phyloP scores from a whole-genome alignment of 2,113 vertebrate genomes.

The Lepisosteus oculatus region DNA sequence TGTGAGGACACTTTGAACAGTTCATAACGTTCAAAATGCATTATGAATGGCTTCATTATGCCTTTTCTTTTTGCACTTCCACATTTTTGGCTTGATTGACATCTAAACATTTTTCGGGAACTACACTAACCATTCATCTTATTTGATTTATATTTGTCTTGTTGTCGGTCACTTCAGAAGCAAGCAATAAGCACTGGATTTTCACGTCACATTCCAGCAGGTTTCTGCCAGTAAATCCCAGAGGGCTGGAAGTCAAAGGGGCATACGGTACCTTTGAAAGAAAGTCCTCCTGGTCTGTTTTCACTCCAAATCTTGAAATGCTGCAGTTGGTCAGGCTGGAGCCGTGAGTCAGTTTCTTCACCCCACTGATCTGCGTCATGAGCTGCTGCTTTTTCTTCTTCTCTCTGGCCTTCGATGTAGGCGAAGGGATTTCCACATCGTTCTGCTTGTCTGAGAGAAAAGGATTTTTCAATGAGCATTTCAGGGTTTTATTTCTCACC shows the following conservation, averaged over 20 bases:
- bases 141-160: too few relatives aligned
- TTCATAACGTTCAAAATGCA: too few relatives aligned
- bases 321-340: conserved; percentile 80
- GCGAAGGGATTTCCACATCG: conserved; percentile 92
- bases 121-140: too few relatives aligned
- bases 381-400: conserved; percentile 93
- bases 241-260: not conserved
- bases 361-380: conserved; percentile 94
- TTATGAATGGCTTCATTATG: too few relatives aligned
- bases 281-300: conserved; percentile 90
- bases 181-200: too few relatives aligned
- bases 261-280: conserved; percentile 78
- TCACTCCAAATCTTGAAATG: conserved; percentile 87
- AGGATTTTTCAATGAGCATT: not conserved
- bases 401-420: conserved; percentile 87
- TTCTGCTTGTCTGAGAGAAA: conserved; percentile 87
- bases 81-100: too few relatives aligned
- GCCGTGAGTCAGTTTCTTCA: conserved; percentile 87
- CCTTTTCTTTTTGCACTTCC: too few relatives aligned
- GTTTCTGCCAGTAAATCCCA: not conserved
- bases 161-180: too few relatives aligned
- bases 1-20: too few relatives aligned
- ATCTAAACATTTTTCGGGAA: too few relatives aligned
- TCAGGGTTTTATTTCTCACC: too few relatives aligned
- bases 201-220: too few relatives aligned